phyloP scores from a whole-genome alignment of 2,113 vertebrate species.

The Crotalus viridis region DNA sequence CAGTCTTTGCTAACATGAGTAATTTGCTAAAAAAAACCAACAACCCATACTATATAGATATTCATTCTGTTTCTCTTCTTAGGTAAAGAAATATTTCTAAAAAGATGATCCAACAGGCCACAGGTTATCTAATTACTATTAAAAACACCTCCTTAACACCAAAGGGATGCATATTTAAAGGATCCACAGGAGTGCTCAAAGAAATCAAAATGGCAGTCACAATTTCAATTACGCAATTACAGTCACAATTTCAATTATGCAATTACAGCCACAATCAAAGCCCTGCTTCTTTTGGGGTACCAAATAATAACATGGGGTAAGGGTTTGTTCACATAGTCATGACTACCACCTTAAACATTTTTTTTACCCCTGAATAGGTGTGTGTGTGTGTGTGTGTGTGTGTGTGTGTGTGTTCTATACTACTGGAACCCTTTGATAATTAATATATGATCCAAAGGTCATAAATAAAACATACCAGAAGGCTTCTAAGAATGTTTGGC shows the following conservation, averaged over 20 bases:
- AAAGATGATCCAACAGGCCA: no score
- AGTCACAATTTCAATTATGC: neutral
- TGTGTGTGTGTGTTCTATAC: neutral
- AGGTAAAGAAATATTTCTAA: neutral
- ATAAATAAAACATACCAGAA: conserved; percentile 8
- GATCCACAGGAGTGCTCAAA: neutral
- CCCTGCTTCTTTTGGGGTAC: neutral
- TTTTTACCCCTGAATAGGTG: neutral
- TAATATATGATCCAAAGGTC: neutral
- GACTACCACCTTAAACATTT: neutral
- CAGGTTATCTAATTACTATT: no score
- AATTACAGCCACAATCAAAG: neutral
- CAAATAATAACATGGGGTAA: neutral
- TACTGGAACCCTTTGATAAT: neutral
- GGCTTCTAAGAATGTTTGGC: neutral
- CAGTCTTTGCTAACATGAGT: neutral
- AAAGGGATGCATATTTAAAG: neutral
- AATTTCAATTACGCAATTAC: neutral
- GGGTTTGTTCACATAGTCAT: neutral
- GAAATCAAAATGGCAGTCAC: neutral
- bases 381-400: neutral
- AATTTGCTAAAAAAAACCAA: neutral
- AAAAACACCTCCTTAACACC: neutral
- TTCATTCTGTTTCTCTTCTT: neutral
- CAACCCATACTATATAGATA: neutral